A percentile compares a stretch with the other conserved stretches of the same genome.
These are phyloP conservation scores for Vireo griseus DNA, from an alignment of 2,797 vertebrate genomes.

Conservation along the genomic window DNA sequence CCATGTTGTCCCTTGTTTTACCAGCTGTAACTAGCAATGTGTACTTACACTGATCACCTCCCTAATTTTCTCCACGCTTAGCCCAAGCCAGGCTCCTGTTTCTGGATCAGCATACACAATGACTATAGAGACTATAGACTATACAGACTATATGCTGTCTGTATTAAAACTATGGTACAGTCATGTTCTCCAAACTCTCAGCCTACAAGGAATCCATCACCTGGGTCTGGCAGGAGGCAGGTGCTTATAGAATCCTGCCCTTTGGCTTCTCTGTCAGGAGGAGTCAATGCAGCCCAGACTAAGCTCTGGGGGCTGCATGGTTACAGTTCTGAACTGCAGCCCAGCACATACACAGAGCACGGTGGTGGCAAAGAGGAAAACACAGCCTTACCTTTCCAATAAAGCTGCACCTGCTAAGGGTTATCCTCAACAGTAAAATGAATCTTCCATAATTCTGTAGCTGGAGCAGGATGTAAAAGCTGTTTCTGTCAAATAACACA, in stretches of 20 bases:
- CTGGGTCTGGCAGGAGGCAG: background rate
- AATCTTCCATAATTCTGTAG: background rate
- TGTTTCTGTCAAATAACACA: background rate
- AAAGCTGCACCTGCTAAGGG: background rate
- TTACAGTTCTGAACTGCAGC: background rate
- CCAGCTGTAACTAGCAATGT: background rate
- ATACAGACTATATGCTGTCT: background rate
- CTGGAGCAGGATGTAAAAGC: background rate
- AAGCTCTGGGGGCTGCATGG: accelerated
- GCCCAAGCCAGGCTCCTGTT: background rate
- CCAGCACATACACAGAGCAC: accelerated
- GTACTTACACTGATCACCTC: background rate
- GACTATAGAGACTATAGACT: too few relatives aligned
- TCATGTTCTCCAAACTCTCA: background rate
- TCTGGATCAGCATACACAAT: background rate
- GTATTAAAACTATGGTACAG: accelerated
- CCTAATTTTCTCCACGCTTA: background rate
- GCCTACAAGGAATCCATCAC: background rate
- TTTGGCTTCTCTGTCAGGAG: background rate
- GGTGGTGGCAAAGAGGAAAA: background rate
- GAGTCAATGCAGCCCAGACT: accelerated
- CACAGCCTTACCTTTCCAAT: background rate
- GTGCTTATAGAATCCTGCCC: background rate
- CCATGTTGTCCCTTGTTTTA: background rate
- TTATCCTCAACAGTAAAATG: background rate